Evolutionary conservation across 2,113 vertebrate genomes (phyloP), one percentile per base, ranked within the genome.

Genomic region (Planiliza haematocheilus): DNA sequence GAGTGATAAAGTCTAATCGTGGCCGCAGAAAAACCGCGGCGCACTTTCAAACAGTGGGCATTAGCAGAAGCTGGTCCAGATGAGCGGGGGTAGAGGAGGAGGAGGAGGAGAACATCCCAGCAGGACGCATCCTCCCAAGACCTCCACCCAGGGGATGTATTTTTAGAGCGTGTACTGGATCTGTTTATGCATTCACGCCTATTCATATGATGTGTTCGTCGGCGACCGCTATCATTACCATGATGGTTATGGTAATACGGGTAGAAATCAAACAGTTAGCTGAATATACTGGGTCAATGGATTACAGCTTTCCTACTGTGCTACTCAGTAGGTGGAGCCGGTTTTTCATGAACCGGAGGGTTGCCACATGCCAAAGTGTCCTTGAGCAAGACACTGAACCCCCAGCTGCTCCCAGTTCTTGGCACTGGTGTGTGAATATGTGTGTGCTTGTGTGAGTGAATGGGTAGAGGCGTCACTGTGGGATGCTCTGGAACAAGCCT

Each of bases 1-100:
- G 71, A 85, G 88, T 86, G 89, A 89, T 89, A 70, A 78, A 87
- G 88, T 81, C 78, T 85, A 88, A 86, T 89, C 70, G 41, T 7
- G 62, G 61, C 67, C 62, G 61, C 57, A 37, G 61, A 81, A 77
- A 69, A 68, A 79, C 42, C 39, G 11, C 49, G 14, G 56, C 1
- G 1, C 62, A 61, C 30, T 75, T 78, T 85, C 81, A 89, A 85
- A 84, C 52, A 38, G 68, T 53, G n/a, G 30, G 69, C 83, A 78
- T 86, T 72, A 86, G 72, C 53, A 30, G 65, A 62, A 48, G 70
- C 69, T 37, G 74, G 85, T 77, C 24, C 52, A 58, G 48, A 70
- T 68, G n/a, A 48, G 72, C 60, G 30, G 39, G 41, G 42, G 68
- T 65, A 20, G 46, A 20, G 70, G 74, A 30, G 63, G 64, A 74